Evolutionary conservation across 1,140 invertebrate species (phyloP), one percentile per base, ranked within the genome.

Genomic region (Sminthurinus signatus): DNA sequence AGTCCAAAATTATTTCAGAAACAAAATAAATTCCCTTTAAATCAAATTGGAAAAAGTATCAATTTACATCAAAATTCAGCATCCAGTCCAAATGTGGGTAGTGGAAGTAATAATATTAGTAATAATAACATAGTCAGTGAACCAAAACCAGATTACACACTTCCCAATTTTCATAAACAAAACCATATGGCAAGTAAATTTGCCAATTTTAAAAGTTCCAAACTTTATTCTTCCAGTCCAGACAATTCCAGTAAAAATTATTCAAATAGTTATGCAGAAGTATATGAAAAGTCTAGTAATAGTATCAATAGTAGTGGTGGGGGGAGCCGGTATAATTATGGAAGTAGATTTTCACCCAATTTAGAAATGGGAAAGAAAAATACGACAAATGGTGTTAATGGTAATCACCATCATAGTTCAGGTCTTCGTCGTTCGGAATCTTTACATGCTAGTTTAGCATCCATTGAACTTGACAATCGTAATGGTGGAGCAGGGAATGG

Each of bases 171-270:
- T 48, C 67, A 71, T 61, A 71, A 65, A 27, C 60, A 65, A 19
- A 65, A 65, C 52, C 64, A 65, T 44, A 65, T 71, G 64, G 70
- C 66, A n/a, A 71, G 61, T 48, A 71, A 68, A 54, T 71, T 71
- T 56, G 70, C 64, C 31, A 71, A 71, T 51, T 71, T 71, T 60
- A 68, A 66, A 50, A 66, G 63, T 61, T 64, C 66, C 19, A 71
- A 71, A 28, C 44, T 71, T 14, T 67, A 61, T 31, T 62, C 68
- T 4, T 65, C 64, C 10, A 69, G 68, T 58, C 64, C 68, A 21
- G 64, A 65, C 19, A 65, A 65, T 50, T 65, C 63, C 12, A 65
- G 46, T 29, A 51, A 46, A 15, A 65, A 65, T 42, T 59, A 52
- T 36, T 65, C 56, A 15, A 58, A 51, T 23, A 54, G 63, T 39